A percentile compares a stretch with the other conserved stretches of the same genome.
Evolutionary conservation across 2,113 vertebrate genomes (phyloP).

Genomic region (Potamarius usumacintae): DNA sequence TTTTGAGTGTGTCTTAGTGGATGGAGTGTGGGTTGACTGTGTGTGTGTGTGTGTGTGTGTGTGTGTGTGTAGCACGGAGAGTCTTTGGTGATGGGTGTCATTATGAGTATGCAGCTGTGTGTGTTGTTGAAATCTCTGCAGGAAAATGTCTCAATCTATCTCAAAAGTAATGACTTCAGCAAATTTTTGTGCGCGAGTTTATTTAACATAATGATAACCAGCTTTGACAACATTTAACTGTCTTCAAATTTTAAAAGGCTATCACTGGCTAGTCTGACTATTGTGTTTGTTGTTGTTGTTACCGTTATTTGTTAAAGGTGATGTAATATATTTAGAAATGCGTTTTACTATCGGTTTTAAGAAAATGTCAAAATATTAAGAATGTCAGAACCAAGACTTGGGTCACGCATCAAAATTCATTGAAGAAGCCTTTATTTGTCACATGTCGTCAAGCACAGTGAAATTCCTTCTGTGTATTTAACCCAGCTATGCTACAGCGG

Average conservation of each 20-base stretch:
- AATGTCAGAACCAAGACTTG: neutral
- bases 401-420: neutral
- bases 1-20: neutral
- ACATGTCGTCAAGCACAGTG: too few species aligned
- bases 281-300: neutral
- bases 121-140: neutral
- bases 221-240: neutral
- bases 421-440: too few species aligned
- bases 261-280: neutral
- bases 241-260: neutral
- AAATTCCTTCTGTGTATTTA: too few species aligned
- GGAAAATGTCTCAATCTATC: neutral
- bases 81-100: neutral
- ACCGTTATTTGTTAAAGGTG: neutral
- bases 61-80: neutral
- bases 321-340: neutral
- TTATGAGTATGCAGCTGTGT: slow-evolving; percentile 3
- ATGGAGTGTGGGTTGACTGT: neutral
- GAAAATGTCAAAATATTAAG: neutral
- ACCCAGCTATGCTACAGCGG: too few species aligned
- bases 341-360: neutral
- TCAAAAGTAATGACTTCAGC: neutral
- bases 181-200: neutral
- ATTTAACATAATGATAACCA: neutral
- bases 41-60: slow-evolving; percentile 18